Percentiles rank a stretch among this genome's conserved stretches.
Evolutionary conservation across 2,888 invertebrate genomes (phyloP).

Genomic region (Sceliomorpha sp.): DNA sequence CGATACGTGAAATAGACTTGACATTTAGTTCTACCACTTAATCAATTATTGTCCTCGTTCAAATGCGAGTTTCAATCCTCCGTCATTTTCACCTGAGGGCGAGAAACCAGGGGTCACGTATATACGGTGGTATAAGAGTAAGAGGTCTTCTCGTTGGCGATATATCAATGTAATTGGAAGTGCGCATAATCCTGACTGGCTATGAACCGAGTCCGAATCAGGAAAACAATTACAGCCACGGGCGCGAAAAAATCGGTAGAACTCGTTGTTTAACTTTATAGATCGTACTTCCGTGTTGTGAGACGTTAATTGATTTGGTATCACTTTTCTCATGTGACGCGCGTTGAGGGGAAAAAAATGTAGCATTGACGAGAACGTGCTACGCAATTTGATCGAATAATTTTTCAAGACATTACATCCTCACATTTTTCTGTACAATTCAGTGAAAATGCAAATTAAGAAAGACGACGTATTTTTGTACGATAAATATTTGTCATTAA

Average conservation of each 20-base stretch:
- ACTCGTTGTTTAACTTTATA: constrained; percentile 3
- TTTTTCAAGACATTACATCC: too few relatives aligned
- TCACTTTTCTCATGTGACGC: too few relatives aligned
- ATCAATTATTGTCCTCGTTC: constrained; percentile 8
- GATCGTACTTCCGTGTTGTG: too few relatives aligned
- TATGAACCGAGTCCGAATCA: constrained; percentile 53
- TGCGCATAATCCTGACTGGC: constrained; percentile 41
- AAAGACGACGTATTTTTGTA: too few relatives aligned
- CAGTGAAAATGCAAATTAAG: too few relatives aligned
- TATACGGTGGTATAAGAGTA: constrained; percentile 6
- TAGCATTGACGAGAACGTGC: too few relatives aligned
- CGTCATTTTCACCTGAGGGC: constrained; percentile 8
- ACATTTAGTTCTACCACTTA: constrained; percentile 6
- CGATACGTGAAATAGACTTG: constrained; percentile 8
- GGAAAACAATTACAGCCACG: constrained; percentile 59
- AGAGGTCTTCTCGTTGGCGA: constrained; percentile 23
- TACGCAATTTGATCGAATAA: too few relatives aligned
- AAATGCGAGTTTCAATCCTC: constrained; percentile 11
- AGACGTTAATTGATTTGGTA: too few relatives aligned
- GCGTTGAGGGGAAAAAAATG: too few relatives aligned
- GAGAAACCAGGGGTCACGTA: constrained; percentile 13
- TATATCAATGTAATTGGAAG: constrained; percentile 57
- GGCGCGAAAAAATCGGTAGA: constrained; percentile 5
- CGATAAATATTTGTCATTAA: too few relatives aligned
- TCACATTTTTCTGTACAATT: too few relatives aligned